Evolutionary conservation across 1,140 invertebrate species (phyloP).

Genomic region (Bathynomus jamesi): DNA sequence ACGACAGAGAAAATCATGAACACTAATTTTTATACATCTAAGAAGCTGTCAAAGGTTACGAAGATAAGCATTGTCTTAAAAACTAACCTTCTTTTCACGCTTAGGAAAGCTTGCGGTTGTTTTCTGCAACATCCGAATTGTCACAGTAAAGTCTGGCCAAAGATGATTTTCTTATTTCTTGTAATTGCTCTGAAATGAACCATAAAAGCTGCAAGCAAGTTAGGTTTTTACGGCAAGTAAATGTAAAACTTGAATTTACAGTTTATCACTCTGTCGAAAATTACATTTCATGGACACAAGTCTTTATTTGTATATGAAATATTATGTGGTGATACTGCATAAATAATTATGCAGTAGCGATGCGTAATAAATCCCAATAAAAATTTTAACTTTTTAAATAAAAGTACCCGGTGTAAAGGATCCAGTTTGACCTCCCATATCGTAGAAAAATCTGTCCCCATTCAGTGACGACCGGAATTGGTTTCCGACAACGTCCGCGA

Average conservation of each 20-base stretch:
- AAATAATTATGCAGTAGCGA: background rate
- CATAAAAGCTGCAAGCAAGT: background rate
- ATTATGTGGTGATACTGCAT: background rate
- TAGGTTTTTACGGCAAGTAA: background rate
- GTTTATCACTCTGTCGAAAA: too few relatives aligned
- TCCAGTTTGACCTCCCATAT: conserved; percentile 56
- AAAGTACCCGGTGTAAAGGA: conserved; percentile 65
- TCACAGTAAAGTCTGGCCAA: background rate
- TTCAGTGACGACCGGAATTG: conserved; percentile 58
- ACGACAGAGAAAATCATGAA: background rate
- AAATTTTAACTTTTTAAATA: background rate
- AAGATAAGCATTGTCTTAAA: background rate
- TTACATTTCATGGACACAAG: too few relatives aligned
- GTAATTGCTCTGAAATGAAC: background rate
- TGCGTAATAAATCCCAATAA: background rate
- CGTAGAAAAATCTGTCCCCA: conserved; percentile 51
- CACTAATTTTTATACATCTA: background rate
- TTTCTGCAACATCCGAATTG: background rate
- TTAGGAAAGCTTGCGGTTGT: background rate
- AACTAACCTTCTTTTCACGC: background rate
- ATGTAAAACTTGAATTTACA: background rate
- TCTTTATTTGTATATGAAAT: background rate
- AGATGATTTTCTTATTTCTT: background rate
- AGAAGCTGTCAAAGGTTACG: background rate
- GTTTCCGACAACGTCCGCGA: conserved; percentile 71